Base-by-base conservation (phyloP, 2,888 invertebrate genomes). In the Agrotis segetum region DNA sequence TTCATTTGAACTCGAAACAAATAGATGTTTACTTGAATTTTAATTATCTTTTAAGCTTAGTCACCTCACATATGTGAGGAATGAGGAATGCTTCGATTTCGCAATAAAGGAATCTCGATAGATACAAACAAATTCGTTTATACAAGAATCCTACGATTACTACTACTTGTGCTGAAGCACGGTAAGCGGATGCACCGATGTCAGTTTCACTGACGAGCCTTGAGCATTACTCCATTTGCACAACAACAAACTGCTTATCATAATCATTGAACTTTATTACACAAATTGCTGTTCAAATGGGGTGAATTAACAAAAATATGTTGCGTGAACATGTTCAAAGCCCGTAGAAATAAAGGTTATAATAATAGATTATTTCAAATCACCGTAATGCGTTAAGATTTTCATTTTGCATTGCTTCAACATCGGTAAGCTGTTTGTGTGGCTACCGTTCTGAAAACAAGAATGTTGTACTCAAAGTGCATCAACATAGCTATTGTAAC, bases 401-500 rank as follows among this genome's bases (percentile, higher is more conserved):
- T 78, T 77, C 79, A 79, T 79, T 72, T 81, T 82, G 55, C 75
- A 71, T 53, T 55, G 34, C 46, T 77, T 70, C 52, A 61, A 82
- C 83, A 82, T 79, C 75, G 81, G 79, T 82, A 85, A 83, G 85
- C 77, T 88, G 91, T 90, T 90, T 88, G 88, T 88, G 84, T 87
- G 81, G 82, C 82, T 72, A 83, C 84, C 81, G 73, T 94, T 94
- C 94, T 92, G 93, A 92, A 94, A 94, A 94, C 93, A 92, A 74
- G 77, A 87, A 88, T 94, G 94, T 95, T 94, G 89, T 92, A 86
- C 81, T 89, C 85, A 87, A 85, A 85, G 85, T 90, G 84, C 91
- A 91, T 92, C 93, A 93, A 93, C 93, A 94, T 88, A 77, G 89
- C 93, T 91, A 94, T 94, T 94, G 93, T 93, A 87, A 87, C 85